A percentile compares a stretch with the other conserved stretches of the same genome.
phyloP scores from a whole-genome alignment of 2,113 vertebrate genomes.

The Alethe castanea region DNA sequence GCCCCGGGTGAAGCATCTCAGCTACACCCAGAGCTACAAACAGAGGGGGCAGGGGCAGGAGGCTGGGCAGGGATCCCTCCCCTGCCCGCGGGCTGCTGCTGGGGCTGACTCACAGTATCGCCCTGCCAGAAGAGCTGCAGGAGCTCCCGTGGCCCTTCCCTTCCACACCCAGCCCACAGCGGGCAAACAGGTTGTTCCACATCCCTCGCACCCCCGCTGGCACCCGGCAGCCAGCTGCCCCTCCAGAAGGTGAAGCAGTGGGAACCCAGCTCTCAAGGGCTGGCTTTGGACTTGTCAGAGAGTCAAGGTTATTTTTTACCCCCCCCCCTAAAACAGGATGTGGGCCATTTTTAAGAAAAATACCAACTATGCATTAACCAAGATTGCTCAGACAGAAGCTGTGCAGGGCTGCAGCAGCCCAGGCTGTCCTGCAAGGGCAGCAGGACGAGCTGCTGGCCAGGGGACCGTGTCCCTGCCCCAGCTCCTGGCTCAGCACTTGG shows the following conservation, averaged over 20 bases:
- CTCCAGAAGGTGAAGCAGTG: not conserved
- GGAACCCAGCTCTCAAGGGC: not conserved
- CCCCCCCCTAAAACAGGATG: accelerated
- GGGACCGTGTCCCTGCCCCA: not conserved
- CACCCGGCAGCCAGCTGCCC: not conserved
- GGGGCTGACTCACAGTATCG: conserved; percentile 46
- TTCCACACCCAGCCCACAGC: conserved; percentile 22
- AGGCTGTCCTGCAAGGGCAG: not conserved
- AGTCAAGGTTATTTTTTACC: too few relatives aligned
- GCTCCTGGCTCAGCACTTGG: accelerated
- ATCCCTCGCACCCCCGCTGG: not conserved
- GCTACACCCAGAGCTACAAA: not conserved
- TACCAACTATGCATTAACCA: accelerated
- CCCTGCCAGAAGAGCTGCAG: not conserved
- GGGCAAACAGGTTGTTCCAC: conserved; percentile 46
- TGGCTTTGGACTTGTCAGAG: not conserved
- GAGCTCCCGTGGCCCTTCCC: conserved; percentile 36
- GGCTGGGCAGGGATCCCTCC: not conserved
- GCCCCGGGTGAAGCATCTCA: not conserved
- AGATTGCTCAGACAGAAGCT: accelerated
- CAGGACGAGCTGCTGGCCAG: not conserved
- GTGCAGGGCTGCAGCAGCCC: not conserved
- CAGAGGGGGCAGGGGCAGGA: not conserved
- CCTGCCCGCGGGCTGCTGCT: not conserved
- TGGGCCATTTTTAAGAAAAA: not conserved